These are phyloP conservation scores for Octodon degus DNA, from an alignment of 2,113 vertebrate species.

Conservation along the genomic window DNA sequence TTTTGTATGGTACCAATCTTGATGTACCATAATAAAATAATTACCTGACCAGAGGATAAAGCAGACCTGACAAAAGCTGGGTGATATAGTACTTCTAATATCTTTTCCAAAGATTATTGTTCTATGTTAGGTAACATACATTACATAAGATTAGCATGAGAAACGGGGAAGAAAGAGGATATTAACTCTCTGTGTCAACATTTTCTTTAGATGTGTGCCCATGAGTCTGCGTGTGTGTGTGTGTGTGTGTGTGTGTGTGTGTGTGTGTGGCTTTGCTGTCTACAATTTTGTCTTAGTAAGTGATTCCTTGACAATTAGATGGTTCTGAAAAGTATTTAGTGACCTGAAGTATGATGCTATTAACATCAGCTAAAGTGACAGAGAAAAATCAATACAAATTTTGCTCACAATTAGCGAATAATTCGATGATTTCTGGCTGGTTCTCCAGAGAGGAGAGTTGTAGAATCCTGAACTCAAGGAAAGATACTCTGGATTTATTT, in stretches of 20 bases:
- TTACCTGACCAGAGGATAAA: not conserved
- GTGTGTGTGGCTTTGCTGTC: constrained; percentile 16
- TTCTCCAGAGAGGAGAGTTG: constrained; percentile 72
- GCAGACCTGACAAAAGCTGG: not conserved
- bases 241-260: not conserved
- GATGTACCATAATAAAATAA: not conserved
- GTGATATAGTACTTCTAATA: not conserved
- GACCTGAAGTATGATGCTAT: constrained; percentile 79
- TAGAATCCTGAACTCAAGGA: constrained; percentile 55
- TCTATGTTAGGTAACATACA: not conserved
- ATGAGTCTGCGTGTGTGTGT: not conserved
- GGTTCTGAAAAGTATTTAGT: constrained; percentile 79
- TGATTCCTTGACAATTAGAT: constrained; percentile 78
- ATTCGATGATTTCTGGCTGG: constrained; percentile 83
- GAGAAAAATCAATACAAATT: constrained; percentile 86
- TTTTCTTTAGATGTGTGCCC: not conserved
- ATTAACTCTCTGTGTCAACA: constrained; percentile 17
- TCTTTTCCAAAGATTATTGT: not conserved
- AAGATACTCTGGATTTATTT: constrained; percentile 73
- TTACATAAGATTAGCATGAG: not conserved
- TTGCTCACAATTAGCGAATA: constrained; percentile 90
- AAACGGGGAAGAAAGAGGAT: not conserved
- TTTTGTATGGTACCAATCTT: not conserved
- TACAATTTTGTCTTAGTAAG: constrained; percentile 65
- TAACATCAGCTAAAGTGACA: constrained; percentile 79